These are phyloP conservation scores for Netelia fuscicornis DNA, from an alignment of 2,888 invertebrate species.

Conservation along the genomic window DNA sequence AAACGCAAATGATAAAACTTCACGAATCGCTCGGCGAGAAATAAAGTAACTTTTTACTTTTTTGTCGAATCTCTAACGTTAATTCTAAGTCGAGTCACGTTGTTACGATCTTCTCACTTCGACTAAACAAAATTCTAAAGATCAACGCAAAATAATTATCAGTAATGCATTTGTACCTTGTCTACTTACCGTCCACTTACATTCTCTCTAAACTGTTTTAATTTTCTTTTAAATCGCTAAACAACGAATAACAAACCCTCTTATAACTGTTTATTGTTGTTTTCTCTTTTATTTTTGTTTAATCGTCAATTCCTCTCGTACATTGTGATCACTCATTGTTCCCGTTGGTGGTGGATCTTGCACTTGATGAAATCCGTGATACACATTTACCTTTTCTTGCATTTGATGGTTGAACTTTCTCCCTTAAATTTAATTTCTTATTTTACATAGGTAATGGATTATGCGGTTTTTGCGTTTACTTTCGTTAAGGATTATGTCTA, in stretches of 20 bases:
- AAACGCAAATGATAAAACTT: slow-evolving; percentile 47
- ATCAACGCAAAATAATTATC: slow-evolving; percentile 46
- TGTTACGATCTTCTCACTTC: slow-evolving; percentile 30
- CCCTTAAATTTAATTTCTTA: slow-evolving; percentile 39
- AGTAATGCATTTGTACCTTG: slow-evolving; percentile 51
- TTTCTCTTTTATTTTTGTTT: slow-evolving; percentile 10
- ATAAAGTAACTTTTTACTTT: slow-evolving; percentile 47
- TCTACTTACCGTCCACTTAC: slow-evolving; percentile 45
- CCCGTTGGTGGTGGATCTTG: slow-evolving; percentile 77
- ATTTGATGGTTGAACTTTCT: slow-evolving; percentile 69
- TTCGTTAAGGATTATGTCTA: not conserved
- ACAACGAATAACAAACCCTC: slow-evolving; percentile 64
- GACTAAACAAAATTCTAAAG: slow-evolving; percentile 52
- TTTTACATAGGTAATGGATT: slow-evolving; percentile 57
- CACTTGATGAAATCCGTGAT: slow-evolving; percentile 72
- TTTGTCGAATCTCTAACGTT: slow-evolving; percentile 52
- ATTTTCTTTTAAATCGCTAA: slow-evolving; percentile 24
- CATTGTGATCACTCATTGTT: slow-evolving; percentile 72
- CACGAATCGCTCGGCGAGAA: slow-evolving; percentile 40
- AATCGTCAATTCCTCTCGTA: slow-evolving; percentile 72
- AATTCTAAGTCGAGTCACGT: slow-evolving; percentile 26
- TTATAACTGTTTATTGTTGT: slow-evolving; percentile 57
- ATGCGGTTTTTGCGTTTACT: slow-evolving; percentile 35
- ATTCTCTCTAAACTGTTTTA: slow-evolving; percentile 32
- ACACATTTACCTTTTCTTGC: slow-evolving; percentile 67